Evolutionary conservation across 2,113 vertebrate species (phyloP).

Genomic region (Ellobius talpinus): DNA sequence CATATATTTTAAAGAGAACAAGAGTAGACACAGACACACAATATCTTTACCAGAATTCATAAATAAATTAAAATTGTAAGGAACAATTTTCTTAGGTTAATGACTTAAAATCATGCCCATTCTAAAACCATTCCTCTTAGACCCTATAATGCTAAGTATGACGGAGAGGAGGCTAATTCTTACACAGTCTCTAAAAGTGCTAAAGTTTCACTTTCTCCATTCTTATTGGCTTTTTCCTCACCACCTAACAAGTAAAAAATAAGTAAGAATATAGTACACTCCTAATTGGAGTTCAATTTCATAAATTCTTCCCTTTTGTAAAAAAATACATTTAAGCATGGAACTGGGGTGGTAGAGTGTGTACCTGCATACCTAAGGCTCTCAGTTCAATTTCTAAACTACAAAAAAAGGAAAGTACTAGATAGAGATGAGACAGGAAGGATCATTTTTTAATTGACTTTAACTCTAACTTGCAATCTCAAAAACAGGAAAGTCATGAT

Average conservation of each 20-base stretch:
- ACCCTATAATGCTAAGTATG: background rate
- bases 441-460: conserved; percentile 1
- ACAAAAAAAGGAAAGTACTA: background rate
- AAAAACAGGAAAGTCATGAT: background rate
- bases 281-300: background rate
- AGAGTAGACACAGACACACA: background rate
- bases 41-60: conserved; percentile 32
- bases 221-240: background rate
- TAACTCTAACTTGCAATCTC: background rate
- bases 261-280: background rate
- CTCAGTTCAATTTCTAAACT: background rate
- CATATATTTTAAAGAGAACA: background rate
- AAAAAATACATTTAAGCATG: background rate
- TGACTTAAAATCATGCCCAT: background rate
- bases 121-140: conserved; percentile 14
- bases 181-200: background rate
- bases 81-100: conserved; percentile 39
- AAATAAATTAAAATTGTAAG: conserved; percentile 34
- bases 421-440: background rate
- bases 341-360: background rate
- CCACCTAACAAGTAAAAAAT: conserved; percentile 36
- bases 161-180: background rate
- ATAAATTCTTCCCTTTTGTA: background rate
- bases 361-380: background rate
- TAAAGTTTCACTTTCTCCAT: background rate